Evolutionary conservation across 1,140 invertebrate genomes (phyloP).

Genomic region (Drosophila ficusphila): DNA sequence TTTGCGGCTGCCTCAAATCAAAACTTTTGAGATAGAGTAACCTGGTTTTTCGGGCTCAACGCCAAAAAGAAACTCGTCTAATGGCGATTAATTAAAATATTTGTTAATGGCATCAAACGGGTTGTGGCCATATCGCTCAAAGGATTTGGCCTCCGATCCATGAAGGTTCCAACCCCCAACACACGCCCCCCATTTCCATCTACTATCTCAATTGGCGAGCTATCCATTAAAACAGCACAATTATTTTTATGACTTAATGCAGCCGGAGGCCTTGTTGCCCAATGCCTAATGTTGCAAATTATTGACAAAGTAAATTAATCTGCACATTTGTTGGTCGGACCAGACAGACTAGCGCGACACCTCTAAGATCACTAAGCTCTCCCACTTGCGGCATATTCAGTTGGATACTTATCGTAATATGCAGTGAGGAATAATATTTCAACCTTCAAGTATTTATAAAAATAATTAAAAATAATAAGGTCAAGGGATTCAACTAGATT

Average conservation of each 20-base stretch:
- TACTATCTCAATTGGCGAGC: neutral
- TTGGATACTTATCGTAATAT: neutral
- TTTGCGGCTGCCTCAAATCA: constrained; percentile 30
- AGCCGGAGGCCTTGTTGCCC: constrained; percentile 34
- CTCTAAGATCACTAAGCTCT: constrained; percentile 24
- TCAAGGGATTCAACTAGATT: no score
- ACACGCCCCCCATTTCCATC: neutral
- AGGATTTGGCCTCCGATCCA: constrained; percentile 26
- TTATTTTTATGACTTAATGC: constrained; percentile 49
- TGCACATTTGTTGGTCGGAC: constrained; percentile 41
- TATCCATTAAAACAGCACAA: constrained; percentile 47
- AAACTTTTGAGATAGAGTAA: constrained; percentile 50
- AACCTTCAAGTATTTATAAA: no score
- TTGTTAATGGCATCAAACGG: constrained; percentile 63
- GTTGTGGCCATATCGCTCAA: constrained; percentile 43
- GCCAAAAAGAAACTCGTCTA: constrained; percentile 53
- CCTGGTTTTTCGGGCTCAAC: constrained; percentile 38
- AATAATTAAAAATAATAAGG: no score
- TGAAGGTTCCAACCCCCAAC: constrained; percentile 15
- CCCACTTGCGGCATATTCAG: constrained; percentile 23
- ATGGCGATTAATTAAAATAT: constrained; percentile 77
- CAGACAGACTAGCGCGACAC: constrained; percentile 42
- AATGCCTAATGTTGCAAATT: constrained; percentile 52
- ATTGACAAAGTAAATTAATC: constrained; percentile 61
- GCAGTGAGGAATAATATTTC: no score